Conservation (phyloP, 1,140 invertebrate genomes). For the Alviniconcha marisindica region DNA sequence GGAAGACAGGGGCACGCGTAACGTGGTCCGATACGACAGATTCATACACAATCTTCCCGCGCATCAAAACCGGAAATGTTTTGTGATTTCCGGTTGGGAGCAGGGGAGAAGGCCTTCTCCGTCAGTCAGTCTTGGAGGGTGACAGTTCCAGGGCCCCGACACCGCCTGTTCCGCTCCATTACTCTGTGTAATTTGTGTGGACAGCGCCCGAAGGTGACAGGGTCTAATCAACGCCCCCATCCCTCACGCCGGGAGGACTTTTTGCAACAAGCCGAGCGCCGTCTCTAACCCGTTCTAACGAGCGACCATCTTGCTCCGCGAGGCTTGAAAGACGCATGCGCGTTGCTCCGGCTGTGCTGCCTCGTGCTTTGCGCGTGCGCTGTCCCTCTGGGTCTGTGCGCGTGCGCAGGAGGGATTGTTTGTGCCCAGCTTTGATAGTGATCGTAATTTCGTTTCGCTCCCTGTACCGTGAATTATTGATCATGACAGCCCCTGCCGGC, state of each 20-base stretch:
- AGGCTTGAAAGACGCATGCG: slow-evolving; percentile 29
- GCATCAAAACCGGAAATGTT: neutral
- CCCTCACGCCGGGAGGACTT: slow-evolving; percentile 1
- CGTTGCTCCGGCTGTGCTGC: slow-evolving; percentile 1
- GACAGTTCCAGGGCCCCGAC: neutral
- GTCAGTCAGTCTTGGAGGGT: neutral
- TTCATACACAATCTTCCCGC: too few relatives aligned
- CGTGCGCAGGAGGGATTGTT: slow-evolving; percentile 40
- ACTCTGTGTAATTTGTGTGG: slow-evolving; percentile 23
- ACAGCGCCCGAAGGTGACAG: slow-evolving; percentile 12
- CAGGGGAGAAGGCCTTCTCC: neutral
- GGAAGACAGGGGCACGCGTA: too few relatives aligned
- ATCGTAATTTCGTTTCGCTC: slow-evolving; percentile 42
- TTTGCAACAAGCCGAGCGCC: slow-evolving; percentile 20
- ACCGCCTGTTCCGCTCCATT: slow-evolving; percentile 38
- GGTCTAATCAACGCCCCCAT: slow-evolving; percentile 32
- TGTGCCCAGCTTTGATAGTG: slow-evolving; percentile 38
- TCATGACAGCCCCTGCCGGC: slow-evolving; percentile 9
- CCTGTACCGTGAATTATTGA: slow-evolving; percentile 38
- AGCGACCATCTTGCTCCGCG: slow-evolving; percentile 35
- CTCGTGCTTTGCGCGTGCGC: slow-evolving; percentile 31
- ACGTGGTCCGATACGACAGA: too few relatives aligned
- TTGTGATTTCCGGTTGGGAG: slow-evolving; percentile 1
- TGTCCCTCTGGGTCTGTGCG: slow-evolving; percentile 17
- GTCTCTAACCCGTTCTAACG: neutral